phyloP scores from a whole-genome alignment of 2,113 vertebrate genomes.

The Candoia aspera region DNA sequence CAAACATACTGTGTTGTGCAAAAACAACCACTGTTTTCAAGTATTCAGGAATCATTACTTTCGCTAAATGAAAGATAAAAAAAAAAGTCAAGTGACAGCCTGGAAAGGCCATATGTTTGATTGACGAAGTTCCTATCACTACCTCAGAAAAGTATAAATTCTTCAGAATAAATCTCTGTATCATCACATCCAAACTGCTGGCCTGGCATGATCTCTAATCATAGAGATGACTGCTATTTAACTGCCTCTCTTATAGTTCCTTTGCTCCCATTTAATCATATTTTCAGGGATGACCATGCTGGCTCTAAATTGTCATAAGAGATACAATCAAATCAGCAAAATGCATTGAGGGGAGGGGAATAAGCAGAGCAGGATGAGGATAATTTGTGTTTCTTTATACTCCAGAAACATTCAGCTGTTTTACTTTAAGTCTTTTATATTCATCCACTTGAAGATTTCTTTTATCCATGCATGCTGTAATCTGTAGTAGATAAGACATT shows the following conservation, averaged over 20 bases:
- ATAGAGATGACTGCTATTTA: slow-evolving; percentile 52
- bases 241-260: slow-evolving; percentile 56
- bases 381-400: not conserved
- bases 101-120: not conserved
- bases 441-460: not conserved
- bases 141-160: slow-evolving; percentile 35
- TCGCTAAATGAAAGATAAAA: slow-evolving; percentile 42
- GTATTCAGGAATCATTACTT: slow-evolving; percentile 55
- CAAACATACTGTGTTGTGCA: not conserved
- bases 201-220: slow-evolving; percentile 50
- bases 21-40: slow-evolving; percentile 50
- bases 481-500: not conserved
- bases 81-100: slow-evolving; percentile 42
- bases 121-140: slow-evolving; percentile 32
- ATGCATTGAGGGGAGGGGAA: not conserved
- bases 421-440: not conserved
- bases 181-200: slow-evolving; percentile 51
- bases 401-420: not conserved
- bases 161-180: slow-evolving; percentile 58
- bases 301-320: slow-evolving; percentile 33
- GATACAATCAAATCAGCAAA: not conserved
- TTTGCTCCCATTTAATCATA: slow-evolving; percentile 57
- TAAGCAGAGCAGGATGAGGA: not conserved
- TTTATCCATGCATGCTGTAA: not conserved
- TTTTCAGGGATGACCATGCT: slow-evolving; percentile 45